Evolutionary conservation across 2,888 invertebrate species (phyloP), one percentile per base, ranked within the genome.

Genomic region (Spatulosminthurus flaviceps): DNA sequence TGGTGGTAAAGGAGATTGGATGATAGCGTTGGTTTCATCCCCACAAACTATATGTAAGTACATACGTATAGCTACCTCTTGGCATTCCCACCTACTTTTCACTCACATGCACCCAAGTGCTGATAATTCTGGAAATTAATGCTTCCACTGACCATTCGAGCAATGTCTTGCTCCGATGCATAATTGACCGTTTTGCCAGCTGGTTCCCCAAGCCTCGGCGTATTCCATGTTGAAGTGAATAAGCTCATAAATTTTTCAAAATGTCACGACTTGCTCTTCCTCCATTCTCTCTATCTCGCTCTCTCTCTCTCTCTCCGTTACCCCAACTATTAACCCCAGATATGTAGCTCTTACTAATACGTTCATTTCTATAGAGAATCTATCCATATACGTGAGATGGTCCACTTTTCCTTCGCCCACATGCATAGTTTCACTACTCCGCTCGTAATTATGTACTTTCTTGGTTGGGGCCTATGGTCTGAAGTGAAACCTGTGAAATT

Each of bases 231-330:
- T 64, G 24, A 64, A 64, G 64, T 64, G 64, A 64, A 64, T 34
- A 41, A n/a, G 70, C 70, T 70, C 34, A 70, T 70, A 34, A 70
- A 70, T 70, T 70, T 34, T 70, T 70, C 70, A 70, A 21, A 41
- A 70, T 70, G 70, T 70, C 70, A 70, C 51, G 51, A 51, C 51
- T 51, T 51, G 51, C 51, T 51, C 51, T 51, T 51, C 51, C 51
- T 51, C 51, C 16, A 51, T 51, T 51, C 16, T 51, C 51, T 51
- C 13, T 41, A 41, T 41, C n/a, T 51, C 51, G 16, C 7, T 51
- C 5, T 51, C 51, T 9, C 16, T 16, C 51, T 41, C 41, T 41
- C 41, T 41, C 41, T 41, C 41, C 13, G 7, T 13, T 41, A 13
- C n/a, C n/a, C n/a, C n/a, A n/a, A n/a, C n/a, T n/a, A n/a, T n/a